Evolutionary conservation across 92 coral and sea anemone genomes (phyloP).

Genomic region (Phenganax stokvisi): DNA sequence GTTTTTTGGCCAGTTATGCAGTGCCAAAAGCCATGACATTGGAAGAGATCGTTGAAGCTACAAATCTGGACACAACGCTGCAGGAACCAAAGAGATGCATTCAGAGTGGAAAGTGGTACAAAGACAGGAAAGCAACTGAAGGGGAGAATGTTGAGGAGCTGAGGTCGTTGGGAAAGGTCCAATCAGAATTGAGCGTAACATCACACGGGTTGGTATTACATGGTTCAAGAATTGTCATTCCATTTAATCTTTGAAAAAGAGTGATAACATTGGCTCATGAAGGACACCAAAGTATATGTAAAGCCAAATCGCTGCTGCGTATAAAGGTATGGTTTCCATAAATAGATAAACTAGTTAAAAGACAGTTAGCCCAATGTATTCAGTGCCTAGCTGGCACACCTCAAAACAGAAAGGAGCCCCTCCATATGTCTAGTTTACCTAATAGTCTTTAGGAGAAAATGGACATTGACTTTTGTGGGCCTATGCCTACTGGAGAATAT

Average conservation of each 20-base stretch:
- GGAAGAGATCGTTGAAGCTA: conserved; percentile 12
- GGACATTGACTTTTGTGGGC: neutral
- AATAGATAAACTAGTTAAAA: conserved; percentile 10
- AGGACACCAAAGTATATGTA: neutral
- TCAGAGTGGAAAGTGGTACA: conserved; percentile 7
- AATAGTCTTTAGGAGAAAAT: conserved; percentile 17
- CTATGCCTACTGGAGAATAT: conserved; percentile 16
- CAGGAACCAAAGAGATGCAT: conserved; percentile 1
- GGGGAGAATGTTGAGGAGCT: neutral
- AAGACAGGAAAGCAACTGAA: neutral
- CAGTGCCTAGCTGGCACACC: conserved; percentile 29
- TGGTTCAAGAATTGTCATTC: conserved; percentile 9
- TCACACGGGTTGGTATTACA: conserved; percentile 5
- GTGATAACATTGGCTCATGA: conserved; percentile 11
- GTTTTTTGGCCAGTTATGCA: neutral
- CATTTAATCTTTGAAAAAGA: conserved; percentile 1
- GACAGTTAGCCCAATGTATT: conserved; percentile 19
- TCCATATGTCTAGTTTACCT: conserved; percentile 6
- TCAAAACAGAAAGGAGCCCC: conserved; percentile 3
- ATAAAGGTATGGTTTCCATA: conserved; percentile 13
- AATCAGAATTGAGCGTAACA: neutral
- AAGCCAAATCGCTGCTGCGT: conserved; percentile 14
- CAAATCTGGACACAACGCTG: neutral
- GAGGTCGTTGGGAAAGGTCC: neutral
- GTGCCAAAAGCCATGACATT: conserved; percentile 8